Percentiles rank a stretch among this genome's conserved stretches.
Conservation (phyloP, 2,888 invertebrate genomes). For the Serrognathus titanus region DNA sequence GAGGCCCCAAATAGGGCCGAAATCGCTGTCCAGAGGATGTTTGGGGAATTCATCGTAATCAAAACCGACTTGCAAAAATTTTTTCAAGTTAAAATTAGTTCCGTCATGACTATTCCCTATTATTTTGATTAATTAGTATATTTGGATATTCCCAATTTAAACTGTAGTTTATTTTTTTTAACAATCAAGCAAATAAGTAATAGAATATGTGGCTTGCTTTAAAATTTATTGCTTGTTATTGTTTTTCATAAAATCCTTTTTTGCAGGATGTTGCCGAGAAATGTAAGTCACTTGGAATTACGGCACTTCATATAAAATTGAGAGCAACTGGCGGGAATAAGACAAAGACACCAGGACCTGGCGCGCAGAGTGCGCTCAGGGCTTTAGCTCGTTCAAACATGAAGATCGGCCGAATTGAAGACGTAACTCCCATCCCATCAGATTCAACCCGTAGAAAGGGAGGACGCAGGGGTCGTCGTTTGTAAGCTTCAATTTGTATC, state of each 20-base stretch:
- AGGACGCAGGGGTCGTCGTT: slow-evolving; percentile 97
- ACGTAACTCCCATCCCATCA: slow-evolving; percentile 99
- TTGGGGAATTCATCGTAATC: too few species aligned
- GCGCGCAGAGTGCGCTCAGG: slow-evolving; percentile 95
- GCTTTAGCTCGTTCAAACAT: slow-evolving; percentile 98
- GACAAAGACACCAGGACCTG: slow-evolving; percentile 98
- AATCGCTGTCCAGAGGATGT: too few species aligned
- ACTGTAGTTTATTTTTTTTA: not conserved
- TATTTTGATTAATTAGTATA: too few species aligned
- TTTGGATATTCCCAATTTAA: too few species aligned
- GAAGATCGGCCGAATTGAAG: slow-evolving; percentile 99
- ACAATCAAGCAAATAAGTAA: not conserved
- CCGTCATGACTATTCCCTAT: too few species aligned
- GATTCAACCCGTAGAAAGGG: slow-evolving; percentile 99
- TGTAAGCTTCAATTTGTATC: slow-evolving; percentile 59
- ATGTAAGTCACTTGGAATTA: slow-evolving; percentile 95
- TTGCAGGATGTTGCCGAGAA: slow-evolving; percentile 95
- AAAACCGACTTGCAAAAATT: too few species aligned
- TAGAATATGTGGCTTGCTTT: slow-evolving; percentile 62
- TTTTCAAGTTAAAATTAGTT: too few species aligned
- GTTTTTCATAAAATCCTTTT: slow-evolving; percentile 6
- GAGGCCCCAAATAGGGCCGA: too few species aligned
- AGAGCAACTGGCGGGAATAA: slow-evolving; percentile 98
- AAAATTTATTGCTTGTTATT: slow-evolving; percentile 8
- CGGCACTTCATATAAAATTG: slow-evolving; percentile 96